phyloP scores from a whole-genome alignment of 2,888 invertebrate genomes.

The Orthosia cruda region DNA sequence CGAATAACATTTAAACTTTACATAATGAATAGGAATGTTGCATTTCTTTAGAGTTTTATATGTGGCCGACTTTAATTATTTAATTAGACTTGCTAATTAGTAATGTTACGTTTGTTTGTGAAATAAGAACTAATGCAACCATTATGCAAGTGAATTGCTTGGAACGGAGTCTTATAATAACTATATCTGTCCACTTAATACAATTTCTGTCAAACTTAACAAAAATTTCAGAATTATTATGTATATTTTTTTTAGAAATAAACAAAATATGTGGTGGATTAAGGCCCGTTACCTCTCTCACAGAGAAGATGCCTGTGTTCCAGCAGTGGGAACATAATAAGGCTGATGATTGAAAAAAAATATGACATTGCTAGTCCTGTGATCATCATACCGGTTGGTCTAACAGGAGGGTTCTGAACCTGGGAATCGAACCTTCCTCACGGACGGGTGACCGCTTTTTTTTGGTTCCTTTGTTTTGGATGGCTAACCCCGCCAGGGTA shows the following conservation, averaged over 20 bases:
- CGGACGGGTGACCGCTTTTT: no score
- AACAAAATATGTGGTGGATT: no score
- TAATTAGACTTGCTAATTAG: conserved; percentile 75
- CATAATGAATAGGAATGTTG: conserved; percentile 60
- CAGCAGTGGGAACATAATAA: no score
- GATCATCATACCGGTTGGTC: neutral
- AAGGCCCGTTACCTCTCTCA: no score
- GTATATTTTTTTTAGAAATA: no score
- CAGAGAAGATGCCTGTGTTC: no score
- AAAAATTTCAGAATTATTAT: no score
- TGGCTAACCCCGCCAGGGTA: no score
- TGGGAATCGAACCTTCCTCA: no score
- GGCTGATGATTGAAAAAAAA: no score
- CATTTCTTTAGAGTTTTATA: conserved; percentile 64
- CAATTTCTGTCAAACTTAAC: no score
- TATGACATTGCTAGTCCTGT: neutral
- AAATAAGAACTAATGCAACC: conserved; percentile 68
- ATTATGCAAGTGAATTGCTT: conserved; percentile 58
- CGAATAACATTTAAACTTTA: conserved; percentile 56
- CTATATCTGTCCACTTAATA: conserved; percentile 10
- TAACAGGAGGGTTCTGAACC: neutral
- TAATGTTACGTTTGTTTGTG: conserved; percentile 64
- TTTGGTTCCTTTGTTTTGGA: no score
- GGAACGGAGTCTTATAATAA: conserved; percentile 16
- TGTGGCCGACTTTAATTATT: conserved; percentile 63